These are phyloP conservation scores for Leptestheria dahalacensis DNA, from an alignment of 1,140 invertebrate genomes.

Conservation along the genomic window DNA sequence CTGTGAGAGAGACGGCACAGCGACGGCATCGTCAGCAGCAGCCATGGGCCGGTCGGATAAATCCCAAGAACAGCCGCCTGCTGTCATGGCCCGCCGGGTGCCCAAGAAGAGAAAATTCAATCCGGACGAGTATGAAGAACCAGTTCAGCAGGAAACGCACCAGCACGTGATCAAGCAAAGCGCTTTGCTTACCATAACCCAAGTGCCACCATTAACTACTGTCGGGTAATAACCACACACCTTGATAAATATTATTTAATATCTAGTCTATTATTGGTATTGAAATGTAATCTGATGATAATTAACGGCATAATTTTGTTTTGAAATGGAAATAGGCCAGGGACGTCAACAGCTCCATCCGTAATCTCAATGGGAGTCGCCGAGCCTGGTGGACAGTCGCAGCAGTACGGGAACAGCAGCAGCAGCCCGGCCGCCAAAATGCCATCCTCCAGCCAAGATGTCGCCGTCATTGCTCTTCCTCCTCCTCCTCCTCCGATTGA, in stretches of 20 bases:
- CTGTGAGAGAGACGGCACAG: neutral
- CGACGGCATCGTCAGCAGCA: neutral
- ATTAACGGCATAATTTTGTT: too few relatives aligned
- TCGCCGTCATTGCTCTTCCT: neutral
- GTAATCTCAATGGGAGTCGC: slow-evolving; percentile 7
- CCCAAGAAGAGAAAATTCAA: slow-evolving; percentile 80
- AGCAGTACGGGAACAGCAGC: neutral
- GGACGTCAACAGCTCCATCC: neutral
- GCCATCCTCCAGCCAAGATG: neutral
- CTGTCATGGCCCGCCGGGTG: slow-evolving; percentile 36
- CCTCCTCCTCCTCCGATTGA: slow-evolving; percentile 39
- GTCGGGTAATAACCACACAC: neutral
- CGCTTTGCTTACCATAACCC: neutral
- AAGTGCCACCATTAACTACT: slow-evolving; percentile 5
- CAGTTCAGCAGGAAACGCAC: neutral
- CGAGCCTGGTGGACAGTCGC: neutral
- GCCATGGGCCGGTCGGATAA: neutral
- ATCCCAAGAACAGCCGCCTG: slow-evolving; percentile 7
- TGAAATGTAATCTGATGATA: too few relatives aligned
- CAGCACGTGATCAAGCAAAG: neutral
- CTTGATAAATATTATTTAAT: too few relatives aligned
- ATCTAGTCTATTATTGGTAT: too few relatives aligned
- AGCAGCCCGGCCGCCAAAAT: neutral
- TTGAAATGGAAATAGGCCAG: neutral
- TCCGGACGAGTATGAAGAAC: slow-evolving; percentile 61